Evolutionary conservation across 2,888 invertebrate species (phyloP).

Genomic region (Odontocolon sp.): DNA sequence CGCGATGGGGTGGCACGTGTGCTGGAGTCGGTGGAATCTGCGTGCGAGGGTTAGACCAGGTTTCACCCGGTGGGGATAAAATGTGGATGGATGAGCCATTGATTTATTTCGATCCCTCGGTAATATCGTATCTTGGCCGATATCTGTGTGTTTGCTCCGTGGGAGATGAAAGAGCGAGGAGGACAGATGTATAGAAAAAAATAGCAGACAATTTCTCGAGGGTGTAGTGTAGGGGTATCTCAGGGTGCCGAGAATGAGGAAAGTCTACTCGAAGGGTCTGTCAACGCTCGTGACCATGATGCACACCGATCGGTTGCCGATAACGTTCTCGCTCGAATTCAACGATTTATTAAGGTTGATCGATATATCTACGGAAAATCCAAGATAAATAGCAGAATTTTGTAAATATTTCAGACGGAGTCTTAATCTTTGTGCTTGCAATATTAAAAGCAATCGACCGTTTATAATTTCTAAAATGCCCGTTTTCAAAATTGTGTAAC

Average conservation of each 20-base stretch:
- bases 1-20: conserved; percentile 48
- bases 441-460: too few species aligned
- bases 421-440: too few species aligned
- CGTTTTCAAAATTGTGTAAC: too few species aligned
- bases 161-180: conserved; percentile 30
- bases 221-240: too few species aligned
- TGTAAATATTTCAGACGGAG: too few species aligned
- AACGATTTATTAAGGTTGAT: conserved; percentile 74
- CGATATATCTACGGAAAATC: conserved; percentile 67
- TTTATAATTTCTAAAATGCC: too few species aligned
- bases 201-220: conserved; percentile 61
- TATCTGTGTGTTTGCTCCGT: conserved; percentile 32
- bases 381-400: too few species aligned
- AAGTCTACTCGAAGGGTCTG: conserved; percentile 72
- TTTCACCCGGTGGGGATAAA: conserved; percentile 75
- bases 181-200: conserved; percentile 54
- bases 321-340: conserved; percentile 65
- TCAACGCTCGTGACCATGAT: conserved; percentile 76
- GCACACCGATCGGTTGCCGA: conserved; percentile 78
- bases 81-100: conserved; percentile 80
- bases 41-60: conserved; percentile 57
- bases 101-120: conserved; percentile 78
- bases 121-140: conserved; percentile 76
- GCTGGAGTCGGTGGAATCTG: conserved; percentile 49
- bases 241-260: conserved; percentile 43